Percentiles rank a stretch among this genome's conserved stretches.
Evolutionary conservation across 2,888 invertebrate species (phyloP).

Genomic region (Nomada fabriciana): DNA sequence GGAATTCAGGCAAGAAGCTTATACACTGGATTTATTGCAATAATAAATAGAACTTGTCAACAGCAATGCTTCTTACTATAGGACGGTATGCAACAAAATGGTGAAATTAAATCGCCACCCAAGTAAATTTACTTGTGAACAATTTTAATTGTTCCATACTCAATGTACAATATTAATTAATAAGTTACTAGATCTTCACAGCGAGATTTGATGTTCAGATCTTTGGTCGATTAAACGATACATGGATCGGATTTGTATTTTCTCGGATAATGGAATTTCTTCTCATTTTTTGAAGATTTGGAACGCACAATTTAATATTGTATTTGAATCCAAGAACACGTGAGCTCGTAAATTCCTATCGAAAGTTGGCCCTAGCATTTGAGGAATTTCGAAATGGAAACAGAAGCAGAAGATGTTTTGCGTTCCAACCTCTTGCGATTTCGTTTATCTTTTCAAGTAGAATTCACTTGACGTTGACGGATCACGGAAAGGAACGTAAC

Average conservation of each 20-base stretch:
- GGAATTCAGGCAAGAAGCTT: background rate
- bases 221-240: too few species aligned
- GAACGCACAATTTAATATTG: background rate
- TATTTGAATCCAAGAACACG: background rate
- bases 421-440: background rate
- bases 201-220: too few species aligned
- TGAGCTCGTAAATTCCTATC: background rate
- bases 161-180: too few species aligned
- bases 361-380: background rate
- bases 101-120: background rate
- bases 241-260: too few species aligned
- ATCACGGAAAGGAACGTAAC: background rate
- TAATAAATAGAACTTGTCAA: background rate
- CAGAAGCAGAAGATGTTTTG: background rate
- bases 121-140: background rate
- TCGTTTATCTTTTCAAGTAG: background rate
- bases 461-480: slow-evolving; percentile 2
- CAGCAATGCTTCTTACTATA: background rate
- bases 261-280: too few species aligned
- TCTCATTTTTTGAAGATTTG: too few species aligned
- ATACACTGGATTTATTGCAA: background rate
- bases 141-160: background rate
- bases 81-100: background rate
- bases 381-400: background rate
- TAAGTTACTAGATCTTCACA: too few species aligned